Base-by-base conservation (phyloP, 1,140 invertebrate species). In the Notospermus geniculatus region DNA sequence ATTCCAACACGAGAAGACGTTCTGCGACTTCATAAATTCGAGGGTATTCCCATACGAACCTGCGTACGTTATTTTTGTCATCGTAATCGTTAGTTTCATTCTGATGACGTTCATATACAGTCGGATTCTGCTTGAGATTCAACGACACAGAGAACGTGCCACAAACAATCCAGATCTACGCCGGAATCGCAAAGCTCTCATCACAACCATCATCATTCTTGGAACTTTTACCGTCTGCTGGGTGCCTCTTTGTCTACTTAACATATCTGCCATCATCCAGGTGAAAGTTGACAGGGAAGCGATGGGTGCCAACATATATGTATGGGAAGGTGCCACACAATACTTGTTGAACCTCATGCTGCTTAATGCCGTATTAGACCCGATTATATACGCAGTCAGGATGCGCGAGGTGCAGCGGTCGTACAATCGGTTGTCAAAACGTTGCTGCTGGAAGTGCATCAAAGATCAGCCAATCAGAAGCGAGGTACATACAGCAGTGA, bases 371-470 rank as follows among this genome's bases (percentile, higher is more conserved):
- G 69, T 88, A 9, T 80, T 85, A 28, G 88, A 89, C 75, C 88
- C 88, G 0, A 86, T 89, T 46, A 88, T 89, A 41, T 90, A 89
- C 70, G 86, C 87, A 2, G 83, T 86, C 1, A 73, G 88, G 53
- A 88, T 89, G 83, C 81, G 83, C 29, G 87, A 89, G 61, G 70
- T 78, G 23, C 68, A 72, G 55, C 52, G 61, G 2, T 71, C 74
- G 4, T 75, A 73, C 32, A 61, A 61, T n/a, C 29, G 60, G 1
- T 54, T 69, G 5, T 64, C 66, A 22, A 29, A 56, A 19, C 4
- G 15, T 4, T 19, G 22, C 29, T 27, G 54, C 22, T 27, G 54
- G 28, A 19, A 7, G 23, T 27, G 22, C 23, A 15, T 25, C 5
- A 29, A 56, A 22, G 54, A 39, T 15, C 28, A 36, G 13, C 56